A percentile compares a stretch with the other conserved stretches of the same genome.
These are phyloP conservation scores for Pachypsylla venusta DNA, from an alignment of 1,140 invertebrate genomes.

Conservation along the genomic window DNA sequence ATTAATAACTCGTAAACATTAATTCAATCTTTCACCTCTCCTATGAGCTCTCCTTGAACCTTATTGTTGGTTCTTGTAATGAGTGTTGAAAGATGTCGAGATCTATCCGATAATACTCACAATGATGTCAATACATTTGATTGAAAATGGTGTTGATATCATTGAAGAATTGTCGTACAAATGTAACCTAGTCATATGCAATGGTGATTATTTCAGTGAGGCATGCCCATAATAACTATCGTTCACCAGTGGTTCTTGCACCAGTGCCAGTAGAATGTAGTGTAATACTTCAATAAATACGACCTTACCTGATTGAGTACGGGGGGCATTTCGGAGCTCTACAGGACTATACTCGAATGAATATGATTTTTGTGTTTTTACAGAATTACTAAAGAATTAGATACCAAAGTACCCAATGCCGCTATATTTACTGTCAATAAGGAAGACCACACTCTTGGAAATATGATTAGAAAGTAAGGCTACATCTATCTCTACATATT, in stretches of 20 bases:
- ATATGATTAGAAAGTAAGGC: constrained; percentile 97
- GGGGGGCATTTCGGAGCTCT: neutral
- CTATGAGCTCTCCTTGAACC: too few relatives aligned
- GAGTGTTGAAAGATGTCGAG: too few relatives aligned
- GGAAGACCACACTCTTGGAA: constrained; percentile 98
- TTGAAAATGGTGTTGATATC: too few relatives aligned
- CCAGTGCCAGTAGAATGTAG: neutral
- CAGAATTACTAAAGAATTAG: constrained; percentile 92
- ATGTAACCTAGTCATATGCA: too few relatives aligned
- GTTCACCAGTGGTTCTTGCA: neutral
- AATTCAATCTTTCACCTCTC: too few relatives aligned
- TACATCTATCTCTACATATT: too few relatives aligned
- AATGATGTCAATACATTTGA: too few relatives aligned
- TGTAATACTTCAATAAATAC: neutral
- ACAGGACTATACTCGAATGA: constrained; percentile 4
- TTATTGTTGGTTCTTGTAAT: too few relatives aligned
- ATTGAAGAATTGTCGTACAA: too few relatives aligned
- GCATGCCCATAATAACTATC: neutral
- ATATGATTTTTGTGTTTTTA: constrained; percentile 29
- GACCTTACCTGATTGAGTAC: neutral
- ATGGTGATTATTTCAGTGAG: neutral
- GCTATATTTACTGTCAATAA: constrained; percentile 99
- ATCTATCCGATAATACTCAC: too few relatives aligned
- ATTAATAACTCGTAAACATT: too few relatives aligned
- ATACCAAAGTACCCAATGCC: constrained; percentile 98